Evolutionary conservation across 1,140 invertebrate species (phyloP).

Genomic region (Bombus waltoni): DNA sequence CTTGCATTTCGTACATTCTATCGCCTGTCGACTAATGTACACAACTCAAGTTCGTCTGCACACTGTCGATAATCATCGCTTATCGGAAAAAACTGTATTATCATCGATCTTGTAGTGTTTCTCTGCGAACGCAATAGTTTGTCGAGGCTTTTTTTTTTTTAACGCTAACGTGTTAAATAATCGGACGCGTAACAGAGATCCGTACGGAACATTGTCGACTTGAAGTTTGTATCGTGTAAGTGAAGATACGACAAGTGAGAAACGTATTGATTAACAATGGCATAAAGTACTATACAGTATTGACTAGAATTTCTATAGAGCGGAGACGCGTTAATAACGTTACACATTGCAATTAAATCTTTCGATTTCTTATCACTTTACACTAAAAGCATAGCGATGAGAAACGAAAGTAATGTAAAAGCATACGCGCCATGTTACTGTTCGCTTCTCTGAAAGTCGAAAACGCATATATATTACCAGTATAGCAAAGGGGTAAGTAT

Average conservation of each 20-base stretch:
- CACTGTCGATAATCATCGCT: background rate
- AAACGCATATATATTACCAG: background rate
- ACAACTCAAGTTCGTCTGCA: background rate
- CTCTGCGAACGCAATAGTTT: background rate
- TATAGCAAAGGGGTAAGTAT: background rate
- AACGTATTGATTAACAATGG: constrained; percentile 18
- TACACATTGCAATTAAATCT: background rate
- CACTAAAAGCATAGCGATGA: constrained; percentile 2
- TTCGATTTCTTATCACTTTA: constrained; percentile 12
- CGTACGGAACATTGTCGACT: background rate
- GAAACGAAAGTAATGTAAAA: background rate
- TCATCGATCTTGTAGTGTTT: background rate
- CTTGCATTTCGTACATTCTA: background rate
- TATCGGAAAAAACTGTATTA: background rate
- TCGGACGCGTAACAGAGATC: background rate
- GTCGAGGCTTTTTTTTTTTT: background rate
- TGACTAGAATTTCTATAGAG: constrained; percentile 61
- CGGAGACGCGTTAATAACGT: background rate
- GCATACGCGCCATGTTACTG: background rate
- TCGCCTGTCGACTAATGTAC: background rate
- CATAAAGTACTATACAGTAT: constrained; percentile 50
- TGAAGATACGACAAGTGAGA: background rate
- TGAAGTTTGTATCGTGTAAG: background rate
- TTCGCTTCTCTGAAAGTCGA: too few relatives aligned
- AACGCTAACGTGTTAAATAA: background rate